A percentile compares a stretch with the other conserved stretches of the same genome.
Conservation (phyloP, 2,113 vertebrate species). For the Labrus mixtus region DNA sequence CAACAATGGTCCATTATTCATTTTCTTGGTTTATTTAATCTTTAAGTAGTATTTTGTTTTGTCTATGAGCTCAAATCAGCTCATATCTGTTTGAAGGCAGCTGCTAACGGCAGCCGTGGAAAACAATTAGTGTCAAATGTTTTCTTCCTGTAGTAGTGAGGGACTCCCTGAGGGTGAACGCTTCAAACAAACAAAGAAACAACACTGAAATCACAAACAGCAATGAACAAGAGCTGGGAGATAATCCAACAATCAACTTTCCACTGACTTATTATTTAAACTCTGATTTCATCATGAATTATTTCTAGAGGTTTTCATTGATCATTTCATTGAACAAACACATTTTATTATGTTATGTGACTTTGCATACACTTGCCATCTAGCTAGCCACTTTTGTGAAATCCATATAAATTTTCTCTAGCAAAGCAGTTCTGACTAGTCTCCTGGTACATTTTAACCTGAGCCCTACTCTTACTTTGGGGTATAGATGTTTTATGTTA, state of each 20-base stretch:
- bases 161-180: constrained; percentile 61
- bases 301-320: background rate
- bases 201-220: constrained; percentile 26
- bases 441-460: background rate
- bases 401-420: background rate
- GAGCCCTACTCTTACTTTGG: no score
- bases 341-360: background rate
- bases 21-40: background rate
- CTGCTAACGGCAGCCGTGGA: constrained; percentile 70
- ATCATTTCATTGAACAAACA: background rate
- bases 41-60: constrained; percentile 42
- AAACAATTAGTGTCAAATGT: constrained; percentile 79
- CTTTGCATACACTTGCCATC: no score
- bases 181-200: constrained; percentile 55
- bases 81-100: constrained; percentile 53
- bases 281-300: background rate
- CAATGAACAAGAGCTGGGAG: constrained; percentile 9
- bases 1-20: background rate
- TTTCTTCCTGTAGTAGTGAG: constrained; percentile 68
- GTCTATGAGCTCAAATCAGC: constrained; percentile 56
- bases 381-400: no score
- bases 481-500: no score
- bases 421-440: background rate
- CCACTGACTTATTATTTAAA: background rate
- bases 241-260: constrained; percentile 1